Evolutionary conservation across 2,888 invertebrate genomes (phyloP).

Genomic region (Athalia rosae): DNA sequence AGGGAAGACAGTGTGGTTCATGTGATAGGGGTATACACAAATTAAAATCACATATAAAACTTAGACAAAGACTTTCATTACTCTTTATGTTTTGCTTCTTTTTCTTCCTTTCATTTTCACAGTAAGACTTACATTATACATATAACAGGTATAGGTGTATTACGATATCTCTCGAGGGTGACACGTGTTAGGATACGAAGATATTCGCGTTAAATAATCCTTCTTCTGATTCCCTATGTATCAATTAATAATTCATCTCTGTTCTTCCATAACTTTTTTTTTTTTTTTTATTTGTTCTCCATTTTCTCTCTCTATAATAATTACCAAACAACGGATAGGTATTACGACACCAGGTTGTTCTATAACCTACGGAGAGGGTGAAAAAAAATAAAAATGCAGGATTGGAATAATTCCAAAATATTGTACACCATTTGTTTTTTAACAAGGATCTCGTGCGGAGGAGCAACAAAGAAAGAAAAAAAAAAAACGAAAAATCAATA

Average conservation of each 20-base stretch:
- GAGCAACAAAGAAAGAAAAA: no score
- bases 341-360: no score
- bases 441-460: no score
- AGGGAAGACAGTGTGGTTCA: background rate
- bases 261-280: no score
- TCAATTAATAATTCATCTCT: background rate
- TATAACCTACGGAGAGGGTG: no score
- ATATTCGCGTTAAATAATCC: background rate
- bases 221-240: background rate
- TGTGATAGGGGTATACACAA: background rate
- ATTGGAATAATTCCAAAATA: no score
- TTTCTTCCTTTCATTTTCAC: slow-evolving; percentile 5
- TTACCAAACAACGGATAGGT: no score
- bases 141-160: background rate
- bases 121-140: slow-evolving; percentile 35
- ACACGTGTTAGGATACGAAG: background rate
- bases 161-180: background rate
- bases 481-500: no score
- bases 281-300: no score
- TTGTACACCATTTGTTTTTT: no score
- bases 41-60: slow-evolving; percentile 2
- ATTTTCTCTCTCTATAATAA: no score
- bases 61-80: slow-evolving; percentile 28
- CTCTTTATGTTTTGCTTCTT: slow-evolving; percentile 5
- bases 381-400: no score